Conservation (phyloP, 2,888 invertebrate species). For the Dendrolimus pini region DNA sequence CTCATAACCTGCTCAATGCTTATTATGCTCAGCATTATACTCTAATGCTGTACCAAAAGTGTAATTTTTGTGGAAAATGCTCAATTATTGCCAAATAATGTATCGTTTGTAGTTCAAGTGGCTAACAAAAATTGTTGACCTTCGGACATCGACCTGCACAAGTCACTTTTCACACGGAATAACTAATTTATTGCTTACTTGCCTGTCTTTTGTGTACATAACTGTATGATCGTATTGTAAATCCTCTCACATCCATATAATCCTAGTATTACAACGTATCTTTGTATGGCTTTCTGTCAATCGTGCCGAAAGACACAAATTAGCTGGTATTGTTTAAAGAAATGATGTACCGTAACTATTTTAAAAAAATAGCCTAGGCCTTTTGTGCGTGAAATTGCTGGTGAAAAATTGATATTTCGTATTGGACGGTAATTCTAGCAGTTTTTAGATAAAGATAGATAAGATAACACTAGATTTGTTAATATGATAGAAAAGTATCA, state of each 20-base stretch:
- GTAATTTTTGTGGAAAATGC: slow-evolving; percentile 24
- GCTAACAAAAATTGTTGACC: slow-evolving; percentile 27
- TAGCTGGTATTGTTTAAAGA: not conserved
- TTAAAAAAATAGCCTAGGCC: too few relatives aligned
- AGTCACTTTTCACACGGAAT: slow-evolving; percentile 29
- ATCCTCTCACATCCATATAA: not conserved
- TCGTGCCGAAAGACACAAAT: not conserved
- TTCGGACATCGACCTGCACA: slow-evolving; percentile 23
- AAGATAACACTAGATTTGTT: too few relatives aligned
- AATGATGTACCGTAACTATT: too few relatives aligned
- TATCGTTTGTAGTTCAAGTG: slow-evolving; percentile 25
- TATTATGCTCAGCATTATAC: too few relatives aligned
- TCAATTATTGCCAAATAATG: slow-evolving; percentile 40
- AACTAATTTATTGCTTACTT: not conserved
- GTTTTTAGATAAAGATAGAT: too few relatives aligned
- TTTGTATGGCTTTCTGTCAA: not conserved
- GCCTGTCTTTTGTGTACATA: not conserved
- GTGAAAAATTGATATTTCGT: too few relatives aligned
- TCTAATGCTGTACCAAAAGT: too few relatives aligned
- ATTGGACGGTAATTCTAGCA: too few relatives aligned
- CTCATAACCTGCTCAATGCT: too few relatives aligned
- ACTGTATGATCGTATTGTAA: not conserved
- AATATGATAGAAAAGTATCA: too few relatives aligned
- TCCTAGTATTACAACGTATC: not conserved
- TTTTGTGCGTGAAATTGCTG: too few relatives aligned